A percentile compares a stretch with the other conserved stretches of the same genome.
Conservation (phyloP, 2,113 vertebrate genomes). For the Scalopus aquaticus region DNA sequence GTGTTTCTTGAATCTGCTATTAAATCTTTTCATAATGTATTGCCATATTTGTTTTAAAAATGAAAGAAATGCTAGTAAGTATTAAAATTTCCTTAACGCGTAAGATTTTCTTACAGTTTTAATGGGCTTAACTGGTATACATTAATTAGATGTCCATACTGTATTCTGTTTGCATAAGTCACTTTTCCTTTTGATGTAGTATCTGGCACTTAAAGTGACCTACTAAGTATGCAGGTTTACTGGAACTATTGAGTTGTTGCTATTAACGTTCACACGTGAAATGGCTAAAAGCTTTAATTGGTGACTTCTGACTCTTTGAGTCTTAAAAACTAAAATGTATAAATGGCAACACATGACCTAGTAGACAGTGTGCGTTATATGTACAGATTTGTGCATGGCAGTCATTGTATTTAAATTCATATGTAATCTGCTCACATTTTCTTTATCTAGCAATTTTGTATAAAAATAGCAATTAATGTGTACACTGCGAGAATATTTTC, state of each 20-base stretch:
- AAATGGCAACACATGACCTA: constrained; percentile 87
- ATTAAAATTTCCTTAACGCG: constrained; percentile 82
- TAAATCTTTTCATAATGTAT: constrained; percentile 83
- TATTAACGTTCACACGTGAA: constrained; percentile 87
- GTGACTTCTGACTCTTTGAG: constrained; percentile 86
- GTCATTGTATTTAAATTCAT: constrained; percentile 87
- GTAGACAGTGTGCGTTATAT: constrained; percentile 90
- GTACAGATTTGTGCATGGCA: constrained; percentile 85
- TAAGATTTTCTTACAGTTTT: constrained; percentile 79
- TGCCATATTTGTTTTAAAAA: constrained; percentile 85
- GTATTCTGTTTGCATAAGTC: constrained; percentile 78
- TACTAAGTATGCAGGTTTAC: constrained; percentile 83
- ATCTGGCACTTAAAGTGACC: constrained; percentile 82
- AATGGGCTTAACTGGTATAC: constrained; percentile 78
- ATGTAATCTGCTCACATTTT: constrained; percentile 82
- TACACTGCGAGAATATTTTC: constrained; percentile 88
- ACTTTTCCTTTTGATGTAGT: constrained; percentile 69
- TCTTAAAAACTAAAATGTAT: constrained; percentile 84
- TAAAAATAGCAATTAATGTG: constrained; percentile 85
- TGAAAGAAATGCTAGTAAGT: constrained; percentile 85
- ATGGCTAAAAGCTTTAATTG: constrained; percentile 81
- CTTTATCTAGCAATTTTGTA: constrained; percentile 87
- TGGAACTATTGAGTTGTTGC: constrained; percentile 90
- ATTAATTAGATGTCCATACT: constrained; percentile 68
- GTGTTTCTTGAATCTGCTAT: constrained; percentile 85